These are phyloP conservation scores for Mycetomoellerius zeteki DNA, from an alignment of 1,140 invertebrate genomes.

Conservation along the genomic window DNA sequence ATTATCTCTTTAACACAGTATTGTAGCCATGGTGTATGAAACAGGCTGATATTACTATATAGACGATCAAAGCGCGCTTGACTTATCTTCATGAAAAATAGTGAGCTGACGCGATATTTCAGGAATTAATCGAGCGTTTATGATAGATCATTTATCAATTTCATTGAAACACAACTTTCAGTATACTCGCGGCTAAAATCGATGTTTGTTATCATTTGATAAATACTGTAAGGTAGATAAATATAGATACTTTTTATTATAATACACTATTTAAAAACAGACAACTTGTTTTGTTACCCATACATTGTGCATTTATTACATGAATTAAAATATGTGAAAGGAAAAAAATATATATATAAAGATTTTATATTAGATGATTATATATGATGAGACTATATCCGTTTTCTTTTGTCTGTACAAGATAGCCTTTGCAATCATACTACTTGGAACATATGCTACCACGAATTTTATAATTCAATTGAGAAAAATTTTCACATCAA, in stretches of 20 bases:
- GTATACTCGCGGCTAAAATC: constrained; percentile 5
- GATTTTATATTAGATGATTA: background rate
- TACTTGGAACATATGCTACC: background rate
- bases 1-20: constrained; percentile 33
- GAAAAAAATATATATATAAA: background rate
- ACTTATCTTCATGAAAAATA: constrained; percentile 38
- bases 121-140: constrained; percentile 42
- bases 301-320: background rate
- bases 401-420: background rate
- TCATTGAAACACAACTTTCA: background rate
- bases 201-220: background rate
- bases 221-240: constrained; percentile 1
- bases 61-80: background rate
- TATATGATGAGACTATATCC: background rate
- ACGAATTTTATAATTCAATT: constrained; percentile 1
- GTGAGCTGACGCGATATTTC: constrained; percentile 5
- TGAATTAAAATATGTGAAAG: background rate
- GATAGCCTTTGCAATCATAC: background rate
- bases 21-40: background rate
- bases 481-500: constrained; percentile 26
- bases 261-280: background rate
- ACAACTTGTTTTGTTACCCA: background rate
- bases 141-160: constrained; percentile 40
- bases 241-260: constrained; percentile 16
- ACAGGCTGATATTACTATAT: background rate